phyloP scores from a whole-genome alignment of 2,888 invertebrate species.

The Galeopsomyia nigrocyanea region DNA sequence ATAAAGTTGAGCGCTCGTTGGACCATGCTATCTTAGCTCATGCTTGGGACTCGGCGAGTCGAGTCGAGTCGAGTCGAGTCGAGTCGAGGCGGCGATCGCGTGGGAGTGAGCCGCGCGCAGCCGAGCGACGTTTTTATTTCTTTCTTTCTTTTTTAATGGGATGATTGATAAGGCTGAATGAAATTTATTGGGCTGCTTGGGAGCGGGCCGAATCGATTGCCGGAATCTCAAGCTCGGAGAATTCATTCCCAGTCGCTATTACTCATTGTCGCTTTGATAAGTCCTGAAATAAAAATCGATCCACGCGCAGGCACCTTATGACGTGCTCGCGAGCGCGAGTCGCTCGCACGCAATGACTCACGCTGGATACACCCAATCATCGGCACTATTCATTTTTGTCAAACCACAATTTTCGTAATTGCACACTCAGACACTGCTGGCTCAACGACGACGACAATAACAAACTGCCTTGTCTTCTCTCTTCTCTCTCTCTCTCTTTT shows the following conservation, averaged over 20 bases:
- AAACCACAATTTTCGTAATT: background rate
- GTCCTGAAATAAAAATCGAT: constrained; percentile 33
- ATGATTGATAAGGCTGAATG: constrained; percentile 37
- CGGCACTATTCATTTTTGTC: constrained; percentile 6
- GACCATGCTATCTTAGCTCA: constrained; percentile 21
- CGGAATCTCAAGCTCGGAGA: constrained; percentile 23
- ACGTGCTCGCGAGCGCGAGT: constrained; percentile 10
- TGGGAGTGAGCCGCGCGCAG: constrained; percentile 11
- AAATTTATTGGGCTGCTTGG: constrained; percentile 29
- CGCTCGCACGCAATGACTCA: constrained; percentile 22
- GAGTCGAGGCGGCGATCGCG: constrained; percentile 13
- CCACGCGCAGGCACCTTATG: constrained; percentile 6
- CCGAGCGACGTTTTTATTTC: background rate
- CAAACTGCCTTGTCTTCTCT: too few species aligned
- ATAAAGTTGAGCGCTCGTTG: constrained; percentile 24
- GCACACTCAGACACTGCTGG: background rate
- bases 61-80: background rate
- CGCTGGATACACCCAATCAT: constrained; percentile 15
- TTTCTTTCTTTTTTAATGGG: constrained; percentile 11
- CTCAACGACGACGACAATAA: too few species aligned
- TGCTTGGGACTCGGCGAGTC: background rate
- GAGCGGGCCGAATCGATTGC: constrained; percentile 28
- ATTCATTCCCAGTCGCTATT: constrained; percentile 34
- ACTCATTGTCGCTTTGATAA: constrained; percentile 37
- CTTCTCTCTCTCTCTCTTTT: too few species aligned